These are phyloP conservation scores for Romanomermis culicivorax DNA, from an alignment of 2,888 invertebrate species.

Conservation along the genomic window DNA sequence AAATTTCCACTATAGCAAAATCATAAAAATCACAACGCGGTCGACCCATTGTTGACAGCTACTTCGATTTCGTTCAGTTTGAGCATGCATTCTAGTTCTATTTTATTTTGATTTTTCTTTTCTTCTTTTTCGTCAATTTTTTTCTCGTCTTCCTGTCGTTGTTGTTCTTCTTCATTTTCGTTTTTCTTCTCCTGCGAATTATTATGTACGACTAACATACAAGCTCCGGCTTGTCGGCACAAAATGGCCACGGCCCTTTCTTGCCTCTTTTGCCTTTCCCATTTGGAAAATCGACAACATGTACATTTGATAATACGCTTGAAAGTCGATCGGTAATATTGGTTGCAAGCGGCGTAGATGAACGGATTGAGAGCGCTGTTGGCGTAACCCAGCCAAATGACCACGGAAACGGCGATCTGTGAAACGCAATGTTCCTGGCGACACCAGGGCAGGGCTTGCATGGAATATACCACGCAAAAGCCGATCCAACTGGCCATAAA, in stretches of 20 bases:
- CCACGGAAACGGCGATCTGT: constrained; percentile 50
- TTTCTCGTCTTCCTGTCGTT: too few species aligned
- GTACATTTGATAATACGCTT: background rate
- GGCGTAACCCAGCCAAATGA: constrained; percentile 93
- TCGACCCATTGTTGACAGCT: too few species aligned
- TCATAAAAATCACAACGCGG: too few species aligned
- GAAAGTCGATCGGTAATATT: constrained; percentile 80
- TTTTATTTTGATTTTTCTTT: too few species aligned
- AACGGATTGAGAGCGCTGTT: constrained; percentile 87
- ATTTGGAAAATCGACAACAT: background rate
- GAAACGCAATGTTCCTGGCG: background rate
- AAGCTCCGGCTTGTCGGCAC: background rate
- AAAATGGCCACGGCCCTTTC: background rate
- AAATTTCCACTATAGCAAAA: too few species aligned
- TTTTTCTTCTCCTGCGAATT: background rate
- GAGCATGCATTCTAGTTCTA: too few species aligned
- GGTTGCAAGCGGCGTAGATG: constrained; percentile 79
- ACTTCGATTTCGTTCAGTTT: too few species aligned
- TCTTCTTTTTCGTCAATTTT: too few species aligned
- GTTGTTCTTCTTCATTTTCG: too few species aligned
- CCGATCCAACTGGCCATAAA: constrained; percentile 1
- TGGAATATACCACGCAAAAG: background rate
- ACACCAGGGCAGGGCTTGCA: constrained; percentile 1
- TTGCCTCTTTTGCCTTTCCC: background rate
- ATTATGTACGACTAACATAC: background rate